phyloP scores from a whole-genome alignment of 92 coral and sea anemone species.

The Bergia puertoricense region DNA sequence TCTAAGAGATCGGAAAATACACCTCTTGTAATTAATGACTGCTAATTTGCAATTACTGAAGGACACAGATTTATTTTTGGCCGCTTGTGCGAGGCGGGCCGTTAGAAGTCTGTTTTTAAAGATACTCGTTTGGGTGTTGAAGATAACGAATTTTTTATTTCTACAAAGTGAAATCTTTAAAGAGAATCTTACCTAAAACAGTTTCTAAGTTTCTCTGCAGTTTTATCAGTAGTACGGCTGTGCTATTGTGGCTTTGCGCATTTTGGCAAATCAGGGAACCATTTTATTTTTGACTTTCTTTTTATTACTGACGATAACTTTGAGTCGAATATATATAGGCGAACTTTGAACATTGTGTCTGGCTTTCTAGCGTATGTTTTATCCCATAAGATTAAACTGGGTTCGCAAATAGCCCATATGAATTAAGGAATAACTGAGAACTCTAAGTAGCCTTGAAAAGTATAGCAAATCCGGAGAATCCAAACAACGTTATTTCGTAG shows the following conservation, averaged over 20 bases:
- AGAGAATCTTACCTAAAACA: background rate
- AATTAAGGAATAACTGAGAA: background rate
- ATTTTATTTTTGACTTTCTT: no score
- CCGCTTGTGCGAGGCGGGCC: background rate
- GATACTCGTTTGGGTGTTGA: background rate
- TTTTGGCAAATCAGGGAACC: background rate
- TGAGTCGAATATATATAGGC: background rate
- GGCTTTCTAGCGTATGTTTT: background rate
- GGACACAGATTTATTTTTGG: background rate
- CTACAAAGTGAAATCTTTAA: background rate
- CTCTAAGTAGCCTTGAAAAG: background rate
- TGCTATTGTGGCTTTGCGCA: background rate
- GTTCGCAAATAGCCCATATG: background rate
- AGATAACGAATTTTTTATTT: background rate
- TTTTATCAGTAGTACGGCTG: no score
- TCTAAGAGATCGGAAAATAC: background rate
- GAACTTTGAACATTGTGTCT: no score
- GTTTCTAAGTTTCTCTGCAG: no score
- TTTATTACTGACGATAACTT: background rate
- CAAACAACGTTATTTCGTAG: background rate
- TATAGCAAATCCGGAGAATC: background rate
- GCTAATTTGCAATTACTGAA: constrained; percentile 18
- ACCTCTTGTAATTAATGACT: constrained; percentile 21
- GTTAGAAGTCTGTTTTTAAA: background rate
- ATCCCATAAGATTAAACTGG: background rate